Conservation (phyloP, 1,140 invertebrate species). For the Euura lappo region DNA sequence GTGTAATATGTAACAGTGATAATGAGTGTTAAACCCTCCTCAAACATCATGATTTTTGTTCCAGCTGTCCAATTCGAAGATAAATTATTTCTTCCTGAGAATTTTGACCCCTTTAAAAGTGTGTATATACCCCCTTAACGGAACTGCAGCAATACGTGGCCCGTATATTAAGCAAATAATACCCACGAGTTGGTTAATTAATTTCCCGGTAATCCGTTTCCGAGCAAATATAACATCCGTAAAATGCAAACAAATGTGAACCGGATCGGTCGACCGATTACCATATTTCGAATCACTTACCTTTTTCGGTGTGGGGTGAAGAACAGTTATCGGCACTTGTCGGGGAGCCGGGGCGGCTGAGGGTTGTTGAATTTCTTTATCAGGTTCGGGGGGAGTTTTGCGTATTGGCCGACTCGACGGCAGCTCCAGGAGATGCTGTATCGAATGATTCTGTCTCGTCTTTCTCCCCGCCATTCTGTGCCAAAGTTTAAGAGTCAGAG, state of each 20-base stretch:
- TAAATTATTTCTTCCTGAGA: too few relatives aligned
- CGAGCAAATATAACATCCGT: neutral
- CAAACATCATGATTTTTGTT: too few relatives aligned
- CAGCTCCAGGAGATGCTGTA: constrained; percentile 57
- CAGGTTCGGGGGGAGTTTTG: constrained; percentile 27
- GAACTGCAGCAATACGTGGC: too few relatives aligned
- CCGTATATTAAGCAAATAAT: too few relatives aligned
- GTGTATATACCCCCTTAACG: too few relatives aligned
- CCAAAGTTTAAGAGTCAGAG: neutral
- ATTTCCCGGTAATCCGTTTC: too few relatives aligned
- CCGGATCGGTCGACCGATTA: too few relatives aligned
- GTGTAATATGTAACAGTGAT: too few relatives aligned
- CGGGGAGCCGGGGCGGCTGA: constrained; percentile 44
- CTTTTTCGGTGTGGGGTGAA: constrained; percentile 57
- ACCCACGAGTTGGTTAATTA: too few relatives aligned
- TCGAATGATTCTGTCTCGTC: constrained; percentile 54
- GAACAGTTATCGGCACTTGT: constrained; percentile 54
- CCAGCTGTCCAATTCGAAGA: too few relatives aligned
- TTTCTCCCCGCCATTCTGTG: constrained; percentile 55
- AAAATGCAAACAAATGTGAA: neutral
- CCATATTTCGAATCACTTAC: constrained; percentile 32
- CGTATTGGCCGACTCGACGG: constrained; percentile 42
- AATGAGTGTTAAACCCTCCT: too few relatives aligned
- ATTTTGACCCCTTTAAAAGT: too few relatives aligned
- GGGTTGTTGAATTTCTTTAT: constrained; percentile 40